phyloP scores from a whole-genome alignment of 2,797 vertebrate species.

The Gorsachius magnificus region DNA sequence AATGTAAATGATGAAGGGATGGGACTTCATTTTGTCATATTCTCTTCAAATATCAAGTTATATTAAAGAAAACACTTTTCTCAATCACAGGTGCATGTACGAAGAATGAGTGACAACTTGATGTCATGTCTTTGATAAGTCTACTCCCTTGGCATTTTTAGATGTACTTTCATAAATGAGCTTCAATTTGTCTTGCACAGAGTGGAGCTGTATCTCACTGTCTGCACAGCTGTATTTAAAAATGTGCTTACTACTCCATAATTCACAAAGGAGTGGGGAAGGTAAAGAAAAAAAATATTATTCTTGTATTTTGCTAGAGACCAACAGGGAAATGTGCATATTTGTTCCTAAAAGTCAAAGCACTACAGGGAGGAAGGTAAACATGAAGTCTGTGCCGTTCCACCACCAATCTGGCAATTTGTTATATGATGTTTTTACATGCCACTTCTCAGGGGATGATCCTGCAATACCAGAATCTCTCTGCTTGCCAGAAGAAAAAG shows the following conservation, averaged over 20 bases:
- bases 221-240: constrained; percentile 60
- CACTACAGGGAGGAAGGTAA: background rate
- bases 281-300: background rate
- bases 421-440: background rate
- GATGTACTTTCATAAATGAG: constrained; percentile 74
- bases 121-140: constrained; percentile 77
- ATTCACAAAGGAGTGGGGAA: constrained; percentile 59
- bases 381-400: background rate
- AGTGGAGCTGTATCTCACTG: constrained; percentile 60
- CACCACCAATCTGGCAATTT: background rate
- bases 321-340: background rate
- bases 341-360: constrained; percentile 45
- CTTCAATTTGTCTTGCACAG: constrained; percentile 69
- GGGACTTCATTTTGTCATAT: constrained; percentile 71
- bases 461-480: background rate
- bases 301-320: constrained; percentile 17
- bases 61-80: constrained; percentile 80
- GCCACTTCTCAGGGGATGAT: background rate
- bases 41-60: constrained; percentile 78
- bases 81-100: constrained; percentile 69
- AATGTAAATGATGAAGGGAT: constrained; percentile 72
- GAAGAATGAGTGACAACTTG: constrained; percentile 73
- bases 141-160: constrained; percentile 74
- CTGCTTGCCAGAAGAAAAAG: background rate
- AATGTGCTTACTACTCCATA: constrained; percentile 58